These are phyloP conservation scores for Leucosticte australis DNA, from an alignment of 2,113 vertebrate species.

Conservation along the genomic window DNA sequence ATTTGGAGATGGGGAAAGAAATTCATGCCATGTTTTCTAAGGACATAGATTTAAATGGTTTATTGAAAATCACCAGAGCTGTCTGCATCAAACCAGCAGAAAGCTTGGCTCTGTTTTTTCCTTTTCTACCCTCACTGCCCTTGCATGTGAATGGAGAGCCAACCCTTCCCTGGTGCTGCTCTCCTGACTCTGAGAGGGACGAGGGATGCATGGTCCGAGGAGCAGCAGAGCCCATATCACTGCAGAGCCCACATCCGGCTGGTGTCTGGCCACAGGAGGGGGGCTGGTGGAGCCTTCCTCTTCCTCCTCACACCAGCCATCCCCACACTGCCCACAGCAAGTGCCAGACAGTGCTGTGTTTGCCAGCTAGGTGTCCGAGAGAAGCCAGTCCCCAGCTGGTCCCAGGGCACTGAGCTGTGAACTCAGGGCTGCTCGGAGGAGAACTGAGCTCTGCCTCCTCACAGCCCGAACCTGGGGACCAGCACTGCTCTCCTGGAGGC, in stretches of 20 bases:
- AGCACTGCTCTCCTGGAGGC: neutral
- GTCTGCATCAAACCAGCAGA: neutral
- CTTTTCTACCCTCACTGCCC: neutral
- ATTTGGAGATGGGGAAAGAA: neutral
- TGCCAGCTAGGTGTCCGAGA: fast-evolving
- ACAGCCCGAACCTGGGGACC: fast-evolving
- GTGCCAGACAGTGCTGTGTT: neutral
- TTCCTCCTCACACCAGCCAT: fast-evolving
- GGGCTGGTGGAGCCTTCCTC: neutral
- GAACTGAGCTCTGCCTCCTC: too few relatives aligned
- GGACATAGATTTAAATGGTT: neutral
- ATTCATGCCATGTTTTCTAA: neutral
- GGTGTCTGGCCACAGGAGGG: neutral
- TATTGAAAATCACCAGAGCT: neutral
- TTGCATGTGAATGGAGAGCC: fast-evolving
- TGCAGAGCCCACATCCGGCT: neutral
- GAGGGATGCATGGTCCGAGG: fast-evolving
- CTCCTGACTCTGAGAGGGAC: fast-evolving
- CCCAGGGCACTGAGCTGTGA: fast-evolving
- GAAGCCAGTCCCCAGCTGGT: neutral
- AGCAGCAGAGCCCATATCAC: neutral
- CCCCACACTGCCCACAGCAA: neutral
- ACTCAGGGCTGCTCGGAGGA: fast-evolving
- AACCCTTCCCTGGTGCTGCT: neutral
- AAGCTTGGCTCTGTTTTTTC: neutral